These are phyloP conservation scores for Siniperca undulata DNA, from an alignment of 2,797 vertebrate genomes.

Conservation along the genomic window DNA sequence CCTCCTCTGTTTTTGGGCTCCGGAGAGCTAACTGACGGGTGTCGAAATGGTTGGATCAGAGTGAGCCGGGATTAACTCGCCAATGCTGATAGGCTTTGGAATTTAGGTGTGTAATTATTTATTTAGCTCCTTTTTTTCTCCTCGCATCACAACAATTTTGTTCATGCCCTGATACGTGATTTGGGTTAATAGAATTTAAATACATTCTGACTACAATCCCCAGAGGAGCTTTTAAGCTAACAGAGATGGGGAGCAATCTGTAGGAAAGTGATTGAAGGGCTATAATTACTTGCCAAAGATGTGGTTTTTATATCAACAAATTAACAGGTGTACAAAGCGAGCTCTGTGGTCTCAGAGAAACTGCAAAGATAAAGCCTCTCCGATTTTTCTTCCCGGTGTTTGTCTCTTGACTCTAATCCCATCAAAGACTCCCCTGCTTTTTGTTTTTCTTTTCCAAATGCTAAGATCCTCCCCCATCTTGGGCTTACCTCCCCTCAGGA, in stretches of 20 bases:
- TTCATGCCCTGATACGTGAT: constrained; percentile 54
- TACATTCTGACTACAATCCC: constrained; percentile 65
- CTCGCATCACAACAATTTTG: constrained; percentile 51
- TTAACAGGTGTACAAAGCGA: constrained; percentile 74
- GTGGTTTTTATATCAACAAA: constrained; percentile 76
- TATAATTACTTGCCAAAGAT: constrained; percentile 77
- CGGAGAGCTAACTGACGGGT: constrained; percentile 31
- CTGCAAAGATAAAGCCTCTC: constrained; percentile 64
- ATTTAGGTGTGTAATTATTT: constrained; percentile 70
- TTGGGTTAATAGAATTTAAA: constrained; percentile 77
- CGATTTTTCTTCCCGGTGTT: constrained; percentile 63
- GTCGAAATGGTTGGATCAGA: constrained; percentile 54
- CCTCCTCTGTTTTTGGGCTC: constrained; percentile 40
- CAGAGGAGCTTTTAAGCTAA: constrained; percentile 73
- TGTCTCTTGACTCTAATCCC: constrained; percentile 79
- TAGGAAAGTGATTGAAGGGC: constrained; percentile 59
- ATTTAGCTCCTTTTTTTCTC: constrained; percentile 33
- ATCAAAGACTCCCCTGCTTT: constrained; percentile 76
- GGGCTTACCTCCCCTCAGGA: constrained; percentile 63
- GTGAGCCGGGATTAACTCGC: constrained; percentile 37
- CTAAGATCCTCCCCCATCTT: constrained; percentile 58
- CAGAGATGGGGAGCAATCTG: constrained; percentile 57
- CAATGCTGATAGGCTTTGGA: constrained; percentile 47
- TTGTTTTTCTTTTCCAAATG: constrained; percentile 63
- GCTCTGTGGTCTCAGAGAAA: constrained; percentile 66